These are phyloP conservation scores for Lasioglossum baleicum DNA, from an alignment of 1,140 invertebrate species.

Conservation along the genomic window DNA sequence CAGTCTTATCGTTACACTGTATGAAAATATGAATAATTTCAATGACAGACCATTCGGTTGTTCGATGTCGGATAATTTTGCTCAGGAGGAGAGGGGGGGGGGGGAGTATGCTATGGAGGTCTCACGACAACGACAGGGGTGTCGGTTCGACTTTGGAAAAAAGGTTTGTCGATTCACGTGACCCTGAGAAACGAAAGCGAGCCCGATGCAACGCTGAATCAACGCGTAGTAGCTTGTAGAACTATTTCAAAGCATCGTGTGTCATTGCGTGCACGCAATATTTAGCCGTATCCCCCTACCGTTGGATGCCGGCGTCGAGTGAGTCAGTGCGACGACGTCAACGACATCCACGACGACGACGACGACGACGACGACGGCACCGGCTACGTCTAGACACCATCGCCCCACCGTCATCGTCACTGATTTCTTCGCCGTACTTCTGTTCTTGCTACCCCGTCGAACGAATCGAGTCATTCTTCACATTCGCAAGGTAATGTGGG, in stretches of 20 bases:
- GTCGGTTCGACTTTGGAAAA: background rate
- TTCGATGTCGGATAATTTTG: too few relatives aligned
- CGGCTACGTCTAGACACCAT: slow-evolving; percentile 71
- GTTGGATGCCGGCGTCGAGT: slow-evolving; percentile 63
- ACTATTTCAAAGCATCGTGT: slow-evolving; percentile 71
- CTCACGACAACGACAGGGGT: background rate
- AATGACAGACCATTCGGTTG: too few relatives aligned
- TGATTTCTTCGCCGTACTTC: slow-evolving; percentile 63
- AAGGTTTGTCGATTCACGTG: slow-evolving; percentile 29
- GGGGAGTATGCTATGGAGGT: too few relatives aligned
- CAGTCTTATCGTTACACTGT: too few relatives aligned
- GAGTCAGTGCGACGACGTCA: slow-evolving; percentile 73
- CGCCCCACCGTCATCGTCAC: slow-evolving; percentile 64
- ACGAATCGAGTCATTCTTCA: slow-evolving; percentile 61
- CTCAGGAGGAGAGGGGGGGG: too few relatives aligned
- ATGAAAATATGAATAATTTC: too few relatives aligned
- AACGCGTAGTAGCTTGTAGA: slow-evolving; percentile 58
- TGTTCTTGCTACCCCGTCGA: slow-evolving; percentile 52
- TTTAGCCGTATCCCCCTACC: slow-evolving; percentile 66
- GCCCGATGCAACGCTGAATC: slow-evolving; percentile 57
- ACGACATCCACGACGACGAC: slow-evolving; percentile 61
- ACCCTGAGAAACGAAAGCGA: slow-evolving; percentile 39
- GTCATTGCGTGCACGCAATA: slow-evolving; percentile 75
- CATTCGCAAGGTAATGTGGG: too few relatives aligned
- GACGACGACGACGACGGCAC: slow-evolving; percentile 58